Evolutionary conservation across 2,113 vertebrate species (phyloP).

Genomic region (Nanger granti): DNA sequence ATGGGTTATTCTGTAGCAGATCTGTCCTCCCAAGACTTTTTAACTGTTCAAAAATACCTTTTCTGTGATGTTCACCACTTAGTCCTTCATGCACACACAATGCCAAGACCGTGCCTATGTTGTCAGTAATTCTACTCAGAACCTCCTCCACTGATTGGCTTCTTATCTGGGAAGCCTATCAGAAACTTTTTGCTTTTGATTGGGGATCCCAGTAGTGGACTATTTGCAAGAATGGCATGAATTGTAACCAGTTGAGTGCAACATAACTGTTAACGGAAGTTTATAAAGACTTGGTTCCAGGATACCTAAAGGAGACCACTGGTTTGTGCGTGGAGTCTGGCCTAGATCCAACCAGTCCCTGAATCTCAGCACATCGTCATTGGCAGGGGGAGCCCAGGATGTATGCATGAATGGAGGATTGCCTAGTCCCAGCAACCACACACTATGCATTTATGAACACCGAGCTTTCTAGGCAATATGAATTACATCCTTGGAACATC

Average conservation of each 20-base stretch:
- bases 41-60: not conserved
- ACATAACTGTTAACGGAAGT: not conserved
- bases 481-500: slow-evolving; percentile 24
- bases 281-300: slow-evolving; percentile 28
- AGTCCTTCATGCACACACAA: not conserved
- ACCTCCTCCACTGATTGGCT: not conserved
- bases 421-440: not conserved
- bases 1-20: not conserved
- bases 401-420: not conserved
- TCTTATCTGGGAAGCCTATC: not conserved
- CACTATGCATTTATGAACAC: not conserved
- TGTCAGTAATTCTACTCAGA: not conserved
- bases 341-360: not conserved
- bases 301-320: slow-evolving; percentile 3
- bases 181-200: not conserved
- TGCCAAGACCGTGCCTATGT: not conserved
- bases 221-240: not conserved
- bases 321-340: not conserved
- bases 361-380: not conserved
- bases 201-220: not conserved
- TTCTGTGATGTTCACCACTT: not conserved
- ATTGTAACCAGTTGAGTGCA: not conserved
- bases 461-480: not conserved
- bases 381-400: not conserved
- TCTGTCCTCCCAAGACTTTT: not conserved